Conservation (phyloP, 37 sponge, comb jelly and placozoan genomes). For the Ephydatia muelleri region DNA sequence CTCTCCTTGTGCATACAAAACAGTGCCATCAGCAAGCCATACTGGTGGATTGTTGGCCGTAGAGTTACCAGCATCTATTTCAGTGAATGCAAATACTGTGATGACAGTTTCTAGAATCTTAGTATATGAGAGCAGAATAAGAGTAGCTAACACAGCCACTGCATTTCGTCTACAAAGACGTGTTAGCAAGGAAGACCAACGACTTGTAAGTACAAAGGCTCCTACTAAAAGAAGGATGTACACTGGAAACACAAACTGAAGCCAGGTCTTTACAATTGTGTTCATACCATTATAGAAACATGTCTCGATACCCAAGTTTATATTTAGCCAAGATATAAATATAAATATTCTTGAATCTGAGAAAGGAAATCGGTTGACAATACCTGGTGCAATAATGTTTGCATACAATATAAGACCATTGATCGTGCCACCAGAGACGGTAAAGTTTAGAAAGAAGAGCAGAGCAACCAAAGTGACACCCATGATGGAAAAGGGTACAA, state of each 20-base stretch:
- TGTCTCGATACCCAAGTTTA: neutral
- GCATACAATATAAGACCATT: conserved; percentile 9
- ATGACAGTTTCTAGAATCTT: conserved; percentile 1
- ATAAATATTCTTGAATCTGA: neutral
- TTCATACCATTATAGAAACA: conserved; percentile 13
- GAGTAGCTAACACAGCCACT: neutral
- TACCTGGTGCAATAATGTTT: neutral
- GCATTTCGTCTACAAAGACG: neutral
- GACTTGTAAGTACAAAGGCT: neutral
- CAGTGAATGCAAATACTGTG: neutral
- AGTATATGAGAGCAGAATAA: neutral
- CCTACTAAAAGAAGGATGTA: neutral
- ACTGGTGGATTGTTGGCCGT: no score
- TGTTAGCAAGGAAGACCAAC: neutral
- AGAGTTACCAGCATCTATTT: neutral
- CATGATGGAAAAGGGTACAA: neutral
- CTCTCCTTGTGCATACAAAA: no score
- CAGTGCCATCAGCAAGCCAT: no score
- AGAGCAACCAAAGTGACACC: neutral
- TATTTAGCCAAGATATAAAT: neutral
- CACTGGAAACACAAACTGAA: neutral
- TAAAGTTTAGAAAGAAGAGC: neutral
- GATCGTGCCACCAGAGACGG: neutral
- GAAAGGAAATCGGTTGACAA: neutral
- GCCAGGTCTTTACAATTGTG: neutral